Percentiles rank a stretch among this genome's conserved stretches.
phyloP scores from a whole-genome alignment of 2,113 vertebrate genomes.

The Engraulis encrasicolus region DNA sequence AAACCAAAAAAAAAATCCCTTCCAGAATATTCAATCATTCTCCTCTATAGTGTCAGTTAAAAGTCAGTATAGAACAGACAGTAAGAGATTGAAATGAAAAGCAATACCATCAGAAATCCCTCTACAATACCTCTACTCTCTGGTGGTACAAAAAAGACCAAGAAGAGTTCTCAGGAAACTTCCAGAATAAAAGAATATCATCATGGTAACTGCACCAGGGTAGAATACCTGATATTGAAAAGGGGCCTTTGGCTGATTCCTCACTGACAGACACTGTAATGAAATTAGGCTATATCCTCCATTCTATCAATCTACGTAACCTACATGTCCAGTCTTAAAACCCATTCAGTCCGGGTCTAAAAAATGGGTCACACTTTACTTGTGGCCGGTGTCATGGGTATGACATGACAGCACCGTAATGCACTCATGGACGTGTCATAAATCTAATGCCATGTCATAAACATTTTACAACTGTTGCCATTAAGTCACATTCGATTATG shows the following conservation, averaged over 20 bases:
- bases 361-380: too few species aligned
- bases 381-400: too few species aligned
- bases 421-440: too few species aligned
- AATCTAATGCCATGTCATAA: too few species aligned
- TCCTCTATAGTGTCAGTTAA: not conserved
- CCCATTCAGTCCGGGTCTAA: too few species aligned
- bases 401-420: too few species aligned
- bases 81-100: not conserved
- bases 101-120: not conserved
- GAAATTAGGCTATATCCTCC: not conserved
- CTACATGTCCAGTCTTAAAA: too few species aligned
- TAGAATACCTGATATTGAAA: not conserved
- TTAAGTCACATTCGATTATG: too few species aligned
- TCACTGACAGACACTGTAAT: not conserved
- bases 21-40: not conserved
- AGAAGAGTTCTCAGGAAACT: not conserved
- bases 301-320: not conserved
- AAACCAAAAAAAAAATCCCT: not conserved
- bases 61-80: not conserved
- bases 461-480: too few species aligned
- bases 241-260: not conserved
- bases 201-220: not conserved
- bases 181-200: not conserved
- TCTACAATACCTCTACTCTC: not conserved
- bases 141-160: too few species aligned